Conservation (phyloP, 2,797 vertebrate genomes). For the Enteromius thamalakanensis region DNA sequence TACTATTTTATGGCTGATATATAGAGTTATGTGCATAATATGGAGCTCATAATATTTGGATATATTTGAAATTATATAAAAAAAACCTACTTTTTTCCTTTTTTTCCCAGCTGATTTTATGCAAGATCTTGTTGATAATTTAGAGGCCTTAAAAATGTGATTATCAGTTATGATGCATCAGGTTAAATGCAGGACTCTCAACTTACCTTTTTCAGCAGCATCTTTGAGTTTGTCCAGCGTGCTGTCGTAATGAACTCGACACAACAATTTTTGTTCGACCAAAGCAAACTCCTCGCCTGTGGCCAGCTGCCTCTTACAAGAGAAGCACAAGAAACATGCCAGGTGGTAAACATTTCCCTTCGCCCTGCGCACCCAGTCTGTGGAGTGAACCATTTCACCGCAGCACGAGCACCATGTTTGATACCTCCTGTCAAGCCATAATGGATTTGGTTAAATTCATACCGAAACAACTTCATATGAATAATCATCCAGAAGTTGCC, state of each 20-base stretch:
- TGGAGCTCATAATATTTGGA: too few relatives aligned
- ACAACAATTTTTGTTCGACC: slow-evolving; percentile 94
- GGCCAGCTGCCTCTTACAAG: slow-evolving; percentile 94
- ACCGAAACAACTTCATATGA: not conserved
- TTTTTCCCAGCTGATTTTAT: not conserved
- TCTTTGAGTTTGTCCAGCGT: slow-evolving; percentile 95
- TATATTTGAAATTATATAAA: not conserved
- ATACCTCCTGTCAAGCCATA: slow-evolving; percentile 79
- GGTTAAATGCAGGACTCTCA: not conserved
- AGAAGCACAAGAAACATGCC: slow-evolving; percentile 96
- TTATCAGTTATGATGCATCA: not conserved
- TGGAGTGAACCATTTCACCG: slow-evolving; percentile 90
- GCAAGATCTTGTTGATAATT: not conserved
- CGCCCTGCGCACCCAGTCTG: slow-evolving; percentile 95
- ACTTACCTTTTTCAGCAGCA: slow-evolving; percentile 90
- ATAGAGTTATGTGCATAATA: too few relatives aligned
- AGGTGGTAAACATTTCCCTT: slow-evolving; percentile 94
- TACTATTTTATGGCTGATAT: too few relatives aligned
- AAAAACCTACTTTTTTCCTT: not conserved
- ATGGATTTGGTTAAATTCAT: not conserved
- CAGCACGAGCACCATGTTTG: slow-evolving; percentile 93
- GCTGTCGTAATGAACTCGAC: slow-evolving; percentile 92
- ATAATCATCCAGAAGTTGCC: slow-evolving; percentile 44
- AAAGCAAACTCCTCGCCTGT: slow-evolving; percentile 95
- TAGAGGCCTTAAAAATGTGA: not conserved